Percentiles rank a stretch among this genome's conserved stretches.
phyloP scores from a whole-genome alignment of 2,113 vertebrate genomes.

The Oceanodroma tethys region DNA sequence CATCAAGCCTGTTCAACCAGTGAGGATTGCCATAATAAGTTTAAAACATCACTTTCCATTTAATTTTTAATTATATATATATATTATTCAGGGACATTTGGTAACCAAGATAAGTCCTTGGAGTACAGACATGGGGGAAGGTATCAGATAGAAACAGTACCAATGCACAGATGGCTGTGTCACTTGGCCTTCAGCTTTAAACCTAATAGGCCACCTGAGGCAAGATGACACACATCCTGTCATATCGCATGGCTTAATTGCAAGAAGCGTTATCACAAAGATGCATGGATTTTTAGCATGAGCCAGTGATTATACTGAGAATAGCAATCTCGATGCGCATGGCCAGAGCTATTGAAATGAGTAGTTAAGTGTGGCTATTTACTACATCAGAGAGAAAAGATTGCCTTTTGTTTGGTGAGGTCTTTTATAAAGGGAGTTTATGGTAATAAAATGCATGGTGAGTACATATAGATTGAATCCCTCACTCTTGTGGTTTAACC shows the following conservation, averaged over 20 bases:
- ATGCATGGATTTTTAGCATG: neutral
- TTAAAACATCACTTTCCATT: neutral
- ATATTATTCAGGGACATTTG: neutral
- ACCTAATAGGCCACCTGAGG: neutral
- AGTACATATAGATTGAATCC: neutral
- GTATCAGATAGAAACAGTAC: neutral
- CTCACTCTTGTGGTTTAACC: neutral
- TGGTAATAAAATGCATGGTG: neutral
- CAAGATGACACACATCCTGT: neutral
- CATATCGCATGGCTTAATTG: neutral
- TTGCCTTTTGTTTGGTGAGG: neutral
- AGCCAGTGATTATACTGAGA: neutral
- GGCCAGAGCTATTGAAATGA: neutral
- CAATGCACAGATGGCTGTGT: neutral
- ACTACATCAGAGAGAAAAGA: neutral
- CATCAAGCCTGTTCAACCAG: neutral
- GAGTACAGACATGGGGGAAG: neutral
- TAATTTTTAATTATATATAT: neutral
- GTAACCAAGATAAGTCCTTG: neutral
- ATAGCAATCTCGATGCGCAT: neutral
- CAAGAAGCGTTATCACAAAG: neutral
- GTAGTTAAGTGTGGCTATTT: neutral
- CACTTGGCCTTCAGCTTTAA: conserved; percentile 19
- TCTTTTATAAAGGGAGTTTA: neutral
- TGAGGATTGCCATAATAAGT: neutral